Conservation (phyloP, 2,888 invertebrate species). For the Masnerella sp. region DNA sequence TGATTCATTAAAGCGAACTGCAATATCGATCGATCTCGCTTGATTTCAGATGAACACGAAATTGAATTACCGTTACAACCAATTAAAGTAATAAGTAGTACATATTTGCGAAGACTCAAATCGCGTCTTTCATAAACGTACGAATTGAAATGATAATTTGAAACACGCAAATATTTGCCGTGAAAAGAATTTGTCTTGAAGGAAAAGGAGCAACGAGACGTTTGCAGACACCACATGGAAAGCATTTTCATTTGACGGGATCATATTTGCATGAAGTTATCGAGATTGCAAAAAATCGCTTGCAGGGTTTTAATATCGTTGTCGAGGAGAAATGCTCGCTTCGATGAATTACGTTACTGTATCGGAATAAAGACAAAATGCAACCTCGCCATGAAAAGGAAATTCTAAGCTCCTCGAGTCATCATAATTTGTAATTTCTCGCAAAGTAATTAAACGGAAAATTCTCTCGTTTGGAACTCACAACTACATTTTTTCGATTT, state of each 20-base stretch:
- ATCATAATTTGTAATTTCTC: too few species aligned
- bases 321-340: slow-evolving; percentile 43
- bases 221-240: slow-evolving; percentile 21
- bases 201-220: slow-evolving; percentile 23
- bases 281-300: slow-evolving; percentile 41
- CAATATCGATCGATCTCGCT: too few species aligned
- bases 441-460: too few species aligned
- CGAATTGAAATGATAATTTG: slow-evolving; percentile 18
- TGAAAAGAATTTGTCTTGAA: slow-evolving; percentile 24
- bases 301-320: slow-evolving; percentile 48
- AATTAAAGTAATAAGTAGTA: too few species aligned
- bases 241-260: slow-evolving; percentile 48
- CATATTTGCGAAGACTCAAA: too few species aligned
- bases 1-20: too few species aligned
- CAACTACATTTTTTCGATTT: too few species aligned
- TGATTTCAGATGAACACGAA: too few species aligned
- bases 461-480: too few species aligned
- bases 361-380: slow-evolving; percentile 23
- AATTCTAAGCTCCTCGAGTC: too few species aligned
- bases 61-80: too few species aligned
- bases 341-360: slow-evolving; percentile 36
- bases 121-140: slow-evolving; percentile 1
- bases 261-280: slow-evolving; percentile 49
- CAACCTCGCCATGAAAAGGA: too few species aligned
- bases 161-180: slow-evolving; percentile 17